Evolutionary conservation across 2,113 vertebrate species (phyloP), one percentile per base, ranked within the genome.

Genomic region (Poecile atricapillus): DNA sequence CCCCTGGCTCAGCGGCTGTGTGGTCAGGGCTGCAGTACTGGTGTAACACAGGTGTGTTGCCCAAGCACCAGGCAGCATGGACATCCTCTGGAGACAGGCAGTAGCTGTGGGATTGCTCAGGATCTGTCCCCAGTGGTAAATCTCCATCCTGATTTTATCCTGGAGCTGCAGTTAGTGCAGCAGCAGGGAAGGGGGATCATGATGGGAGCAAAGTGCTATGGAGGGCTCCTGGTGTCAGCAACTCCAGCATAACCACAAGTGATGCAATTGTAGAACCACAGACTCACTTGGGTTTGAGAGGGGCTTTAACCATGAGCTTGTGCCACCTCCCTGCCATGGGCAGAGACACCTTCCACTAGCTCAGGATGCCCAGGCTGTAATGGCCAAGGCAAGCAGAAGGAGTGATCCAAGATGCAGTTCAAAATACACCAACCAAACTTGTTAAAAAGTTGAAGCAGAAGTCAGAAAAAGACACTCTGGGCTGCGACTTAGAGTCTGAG

Each of bases 21-120:
- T 1, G 20, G 8, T 23, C 56, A 70, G 64, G 70, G 52, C 65
- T 56, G 60, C 31, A 14, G 44, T 15, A 4, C 25, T 46, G 37
- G 5, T 64, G 50, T 44, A 14, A 33, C 24, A 16, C 0, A 5
- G 41, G 6, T 0, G 11, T 24, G 11, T 2, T 30, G 41, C 10
- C 33, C 35, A n/a, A n/a, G 43, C 20, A 33, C 12, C 44, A 74
- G 50, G 22, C 4, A 5, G 46, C 43, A 31, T 0, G 17, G 33
- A 68, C 59, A 6, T 33, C 63, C 86, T 84, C 73, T 52, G 52
- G 43, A 59, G 30, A 31, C 0, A 3, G 25, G 58, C 2, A 5
- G 25, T 7, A 37, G 70, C 37, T 39, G 59, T 49, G 50, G 43
- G 13, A 47, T 39, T 0, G 0, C 21, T 53, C 58, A 23, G 28